Conservation (phyloP, 2,113 vertebrate genomes). For the Xyrauchen texanus region DNA sequence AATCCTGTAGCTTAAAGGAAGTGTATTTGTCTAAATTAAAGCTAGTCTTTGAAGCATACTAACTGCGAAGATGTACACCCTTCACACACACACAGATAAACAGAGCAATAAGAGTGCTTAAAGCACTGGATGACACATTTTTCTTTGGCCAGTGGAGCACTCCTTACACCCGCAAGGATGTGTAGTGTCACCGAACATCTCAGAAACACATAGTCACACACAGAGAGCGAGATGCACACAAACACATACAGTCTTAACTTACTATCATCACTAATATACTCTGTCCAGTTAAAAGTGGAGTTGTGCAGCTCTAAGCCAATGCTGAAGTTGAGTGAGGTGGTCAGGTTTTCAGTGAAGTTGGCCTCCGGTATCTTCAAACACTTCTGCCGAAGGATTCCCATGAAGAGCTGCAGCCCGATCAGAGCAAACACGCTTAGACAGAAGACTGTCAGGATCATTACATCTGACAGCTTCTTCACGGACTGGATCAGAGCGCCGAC, state of each 20-base stretch:
- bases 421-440: slow-evolving; percentile 97
- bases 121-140: slow-evolving; percentile 36
- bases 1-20: slow-evolving; percentile 23
- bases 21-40: slow-evolving; percentile 36
- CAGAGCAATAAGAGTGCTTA: slow-evolving; percentile 4
- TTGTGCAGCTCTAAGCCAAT: slow-evolving; percentile 40
- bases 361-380: slow-evolving; percentile 72
- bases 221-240: no score
- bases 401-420: slow-evolving; percentile 94
- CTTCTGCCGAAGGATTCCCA: slow-evolving; percentile 93
- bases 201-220: neutral
- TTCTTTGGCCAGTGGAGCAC: slow-evolving; percentile 29
- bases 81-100: slow-evolving; percentile 23
- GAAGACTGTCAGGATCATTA: slow-evolving; percentile 98
- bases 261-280: slow-evolving; percentile 86
- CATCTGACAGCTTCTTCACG: slow-evolving; percentile 95
- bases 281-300: slow-evolving; percentile 83
- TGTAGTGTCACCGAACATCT: slow-evolving; percentile 27
- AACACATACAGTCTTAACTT: slow-evolving; percentile 64
- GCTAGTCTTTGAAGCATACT: slow-evolving; percentile 14
- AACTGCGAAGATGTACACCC: neutral
- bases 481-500: slow-evolving; percentile 96
- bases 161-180: neutral
- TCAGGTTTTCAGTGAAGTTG: slow-evolving; percentile 61
- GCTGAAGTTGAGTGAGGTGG: slow-evolving; percentile 12